Evolutionary conservation across 1,140 invertebrate species (phyloP).

Genomic region (Holcopasites calliopsidis): DNA sequence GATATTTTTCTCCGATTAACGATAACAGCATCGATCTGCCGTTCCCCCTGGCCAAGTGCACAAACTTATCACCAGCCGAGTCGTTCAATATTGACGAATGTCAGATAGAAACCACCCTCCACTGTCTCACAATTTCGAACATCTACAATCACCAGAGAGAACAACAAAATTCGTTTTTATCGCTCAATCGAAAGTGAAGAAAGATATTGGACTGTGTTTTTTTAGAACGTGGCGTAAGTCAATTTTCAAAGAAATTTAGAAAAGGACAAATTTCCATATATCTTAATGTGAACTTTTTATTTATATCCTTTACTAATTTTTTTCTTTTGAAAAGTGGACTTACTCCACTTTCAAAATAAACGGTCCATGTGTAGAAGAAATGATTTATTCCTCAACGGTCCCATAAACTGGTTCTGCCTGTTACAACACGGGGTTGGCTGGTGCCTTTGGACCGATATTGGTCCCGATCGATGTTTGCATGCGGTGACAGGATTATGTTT

Average conservation of each 20-base stretch:
- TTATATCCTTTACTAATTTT: too few relatives aligned
- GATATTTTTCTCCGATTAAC: conserved; percentile 42
- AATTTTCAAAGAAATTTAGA: too few relatives aligned
- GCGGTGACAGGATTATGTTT: conserved; percentile 74
- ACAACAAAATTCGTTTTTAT: conserved; percentile 23
- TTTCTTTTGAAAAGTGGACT: too few relatives aligned
- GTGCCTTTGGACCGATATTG: conserved; percentile 59
- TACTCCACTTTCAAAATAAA: too few relatives aligned
- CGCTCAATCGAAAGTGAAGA: conserved; percentile 14
- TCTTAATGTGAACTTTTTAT: too few relatives aligned
- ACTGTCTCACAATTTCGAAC: conserved; percentile 7
- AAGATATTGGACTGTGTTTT: neutral
- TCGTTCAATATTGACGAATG: conserved; percentile 16
- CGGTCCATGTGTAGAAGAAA: too few relatives aligned
- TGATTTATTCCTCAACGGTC: neutral
- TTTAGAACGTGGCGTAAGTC: too few relatives aligned
- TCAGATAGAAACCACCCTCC: neutral
- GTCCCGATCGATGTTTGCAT: conserved; percentile 72
- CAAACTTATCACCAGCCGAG: conserved; percentile 18
- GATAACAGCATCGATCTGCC: conserved; percentile 22
- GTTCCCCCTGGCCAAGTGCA: neutral
- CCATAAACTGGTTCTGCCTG: conserved; percentile 17
- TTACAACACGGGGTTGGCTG: conserved; percentile 10
- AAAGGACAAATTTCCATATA: too few relatives aligned
- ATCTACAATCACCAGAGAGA: neutral